Evolutionary conservation across 2,888 invertebrate species (phyloP).

Genomic region (Habroteleia sp.): DNA sequence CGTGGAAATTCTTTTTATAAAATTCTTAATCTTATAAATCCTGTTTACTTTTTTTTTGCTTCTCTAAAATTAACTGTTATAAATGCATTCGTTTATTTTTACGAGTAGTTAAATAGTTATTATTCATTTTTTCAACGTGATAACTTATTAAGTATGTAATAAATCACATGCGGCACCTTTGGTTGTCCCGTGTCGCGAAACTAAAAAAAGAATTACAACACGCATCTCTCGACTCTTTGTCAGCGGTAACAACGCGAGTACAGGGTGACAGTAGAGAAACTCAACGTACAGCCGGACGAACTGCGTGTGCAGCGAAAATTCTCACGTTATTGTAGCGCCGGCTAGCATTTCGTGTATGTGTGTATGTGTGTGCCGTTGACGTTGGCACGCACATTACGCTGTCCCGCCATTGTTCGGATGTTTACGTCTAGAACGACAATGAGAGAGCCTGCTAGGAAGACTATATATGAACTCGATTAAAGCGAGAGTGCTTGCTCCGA

Average conservation of each 20-base stretch:
- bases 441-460: conserved; percentile 55
- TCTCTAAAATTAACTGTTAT: no score
- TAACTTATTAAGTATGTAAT: conserved; percentile 38
- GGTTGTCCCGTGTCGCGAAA: conserved; percentile 21
- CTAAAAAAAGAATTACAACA: conserved; percentile 27
- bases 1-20: no score
- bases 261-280: conserved; percentile 61
- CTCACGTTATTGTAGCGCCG: conserved; percentile 56
- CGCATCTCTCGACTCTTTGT: conserved; percentile 56
- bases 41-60: no score
- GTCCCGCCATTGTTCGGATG: conserved; percentile 59
- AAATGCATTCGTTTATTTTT: no score
- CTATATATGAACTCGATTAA: conserved; percentile 63
- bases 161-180: conserved; percentile 40
- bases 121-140: no score
- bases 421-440: conserved; percentile 59
- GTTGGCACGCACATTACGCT: conserved; percentile 63
- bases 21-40: no score
- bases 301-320: conserved; percentile 59
- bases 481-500: conserved; percentile 59
- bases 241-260: conserved; percentile 68
- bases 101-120: no score
- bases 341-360: no score
- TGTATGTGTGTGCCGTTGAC: conserved; percentile 59
- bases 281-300: conserved; percentile 61